Percentiles rank a stretch among this genome's conserved stretches.
Conservation (phyloP, 2,113 vertebrate species). For the Australoheros scitulus region DNA sequence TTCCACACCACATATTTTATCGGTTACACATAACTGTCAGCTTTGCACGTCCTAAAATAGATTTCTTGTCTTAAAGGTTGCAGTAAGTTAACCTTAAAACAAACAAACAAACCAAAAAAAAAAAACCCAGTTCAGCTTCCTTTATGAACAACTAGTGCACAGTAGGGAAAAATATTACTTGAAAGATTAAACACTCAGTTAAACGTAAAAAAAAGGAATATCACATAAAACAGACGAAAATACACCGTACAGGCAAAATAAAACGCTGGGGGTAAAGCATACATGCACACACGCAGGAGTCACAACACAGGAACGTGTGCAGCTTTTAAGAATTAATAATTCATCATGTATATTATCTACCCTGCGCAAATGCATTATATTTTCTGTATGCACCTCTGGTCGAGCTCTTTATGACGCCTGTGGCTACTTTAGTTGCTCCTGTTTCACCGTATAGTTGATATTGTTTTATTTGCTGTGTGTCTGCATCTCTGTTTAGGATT, state of each 20-base stretch:
- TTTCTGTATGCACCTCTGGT: constrained; percentile 12
- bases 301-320: not conserved
- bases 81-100: not conserved
- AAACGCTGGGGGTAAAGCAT: not conserved
- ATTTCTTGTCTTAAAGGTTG: not conserved
- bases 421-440: constrained; percentile 5
- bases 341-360: not conserved
- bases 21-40: not conserved
- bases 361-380: constrained; percentile 5
- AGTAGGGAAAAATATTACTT: not conserved
- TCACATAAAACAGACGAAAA: not conserved
- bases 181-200: not conserved
- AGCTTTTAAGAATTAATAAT: constrained; percentile 2
- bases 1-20: not conserved
- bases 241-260: not conserved
- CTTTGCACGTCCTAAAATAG: not conserved
- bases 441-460: not conserved
- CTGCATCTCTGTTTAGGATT: not conserved
- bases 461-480: constrained; percentile 10
- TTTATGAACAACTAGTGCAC: not conserved
- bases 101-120: no score
- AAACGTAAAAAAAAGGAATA: not conserved
- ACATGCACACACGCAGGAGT: not conserved
- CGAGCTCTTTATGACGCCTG: constrained; percentile 14
- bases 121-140: not conserved